Evolutionary conservation across 2,797 vertebrate genomes (phyloP), one percentile per base, ranked within the genome.

Genomic region (Urosaurus nigricauda): DNA sequence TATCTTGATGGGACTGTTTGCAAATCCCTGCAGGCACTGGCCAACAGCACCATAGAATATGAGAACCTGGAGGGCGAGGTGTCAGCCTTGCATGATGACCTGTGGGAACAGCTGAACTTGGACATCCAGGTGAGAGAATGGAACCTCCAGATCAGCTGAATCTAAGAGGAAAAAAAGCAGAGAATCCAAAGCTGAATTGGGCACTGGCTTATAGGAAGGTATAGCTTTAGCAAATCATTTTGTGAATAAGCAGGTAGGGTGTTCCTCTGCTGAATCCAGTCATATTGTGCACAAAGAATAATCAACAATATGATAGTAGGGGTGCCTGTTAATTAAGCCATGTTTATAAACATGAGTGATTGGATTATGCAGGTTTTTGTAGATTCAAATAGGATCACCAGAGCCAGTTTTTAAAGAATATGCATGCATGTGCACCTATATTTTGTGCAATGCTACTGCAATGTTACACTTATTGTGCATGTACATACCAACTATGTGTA

Each of bases 41-140:
- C 98, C 1, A 98, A 98, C 74, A 97, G 97, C 94, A 98, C 97
- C 0, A 93, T 98, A 32, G 98, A 99, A 96, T 99, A 98, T 21
- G 99, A 99, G 91, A 98, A 95, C 88, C 95, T 99, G 35, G 98
- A 99, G 94, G 98, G 98, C 0, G 98, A 99, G 80, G 98, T 98
- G 89, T 98, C 98, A 0, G 97, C 98, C 85, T 97, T 99, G 90
- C 99, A 99, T 1, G 98, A 98, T 2, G 98, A 99, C 91, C 97
- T 99, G 16, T 99, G 98, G 98, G 98, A 99, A 90, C 99, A 99
- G 93, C 98, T 99, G 77, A 98, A 98, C 91, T 94, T 98, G 94
- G 98, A 98, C 92, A 97, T 97, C 47, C 98, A 99, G 98, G 98
- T 99, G 96, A 94, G 92, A 1, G 2, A 0, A 58, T 84, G 75